These are phyloP conservation scores for Sphaeramia orbicularis DNA, from an alignment of 2,797 vertebrate species.

Conservation along the genomic window DNA sequence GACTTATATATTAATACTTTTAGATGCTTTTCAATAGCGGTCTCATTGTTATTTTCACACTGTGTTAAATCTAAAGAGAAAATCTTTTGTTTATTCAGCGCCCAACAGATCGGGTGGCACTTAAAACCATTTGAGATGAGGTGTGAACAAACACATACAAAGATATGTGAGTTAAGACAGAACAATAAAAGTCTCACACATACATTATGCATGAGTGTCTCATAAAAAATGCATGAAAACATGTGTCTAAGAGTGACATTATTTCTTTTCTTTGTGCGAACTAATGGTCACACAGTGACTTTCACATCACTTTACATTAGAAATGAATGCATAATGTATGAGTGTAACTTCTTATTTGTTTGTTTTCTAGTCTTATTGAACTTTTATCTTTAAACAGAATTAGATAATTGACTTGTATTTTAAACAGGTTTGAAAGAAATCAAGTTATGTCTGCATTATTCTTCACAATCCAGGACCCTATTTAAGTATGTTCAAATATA, in stretches of 20 bases:
- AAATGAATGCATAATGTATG: conserved; percentile 26
- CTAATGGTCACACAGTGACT: background rate
- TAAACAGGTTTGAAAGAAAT: conserved; percentile 1
- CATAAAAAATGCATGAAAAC: background rate
- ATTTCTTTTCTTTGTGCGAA: background rate
- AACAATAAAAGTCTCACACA: conserved; percentile 2
- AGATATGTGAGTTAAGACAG: conserved; percentile 5
- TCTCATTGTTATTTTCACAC: too few relatives aligned
- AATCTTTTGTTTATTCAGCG: background rate
- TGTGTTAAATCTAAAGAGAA: background rate
- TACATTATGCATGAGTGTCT: conserved; percentile 31
- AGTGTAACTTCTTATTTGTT: background rate
- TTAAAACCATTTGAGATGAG: background rate
- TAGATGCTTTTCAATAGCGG: too few relatives aligned
- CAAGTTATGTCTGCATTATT: background rate
- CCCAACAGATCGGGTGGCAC: background rate
- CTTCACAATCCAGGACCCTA: background rate
- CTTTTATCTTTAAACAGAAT: background rate
- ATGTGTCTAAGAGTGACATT: background rate
- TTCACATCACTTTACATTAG: conserved; percentile 15
- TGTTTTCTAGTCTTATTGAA: background rate
- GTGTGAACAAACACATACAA: background rate
- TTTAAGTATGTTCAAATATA: too few relatives aligned
- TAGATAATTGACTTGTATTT: background rate
- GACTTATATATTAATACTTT: too few relatives aligned